A percentile compares a stretch with the other conserved stretches of the same genome.
Evolutionary conservation across 2,113 vertebrate genomes (phyloP).

Genomic region (Leucosticte australis): DNA sequence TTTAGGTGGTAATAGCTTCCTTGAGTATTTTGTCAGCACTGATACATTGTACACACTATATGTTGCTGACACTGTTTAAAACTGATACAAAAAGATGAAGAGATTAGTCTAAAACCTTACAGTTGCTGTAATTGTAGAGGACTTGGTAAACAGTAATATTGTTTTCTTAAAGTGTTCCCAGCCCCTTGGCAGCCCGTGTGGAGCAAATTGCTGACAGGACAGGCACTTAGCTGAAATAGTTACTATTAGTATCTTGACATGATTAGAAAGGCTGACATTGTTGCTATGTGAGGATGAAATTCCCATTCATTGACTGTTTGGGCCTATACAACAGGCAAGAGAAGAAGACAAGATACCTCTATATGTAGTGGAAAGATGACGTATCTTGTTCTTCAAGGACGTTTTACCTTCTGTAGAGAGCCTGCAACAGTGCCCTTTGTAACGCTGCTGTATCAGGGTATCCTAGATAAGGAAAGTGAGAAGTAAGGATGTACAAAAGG

Average conservation of each 20-base stretch:
- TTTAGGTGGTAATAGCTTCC: neutral
- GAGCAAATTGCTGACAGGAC: neutral
- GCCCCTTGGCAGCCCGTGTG: neutral
- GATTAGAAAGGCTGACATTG: neutral
- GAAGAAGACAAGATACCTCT: neutral
- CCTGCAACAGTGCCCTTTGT: neutral
- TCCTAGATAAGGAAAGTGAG: slow-evolving; percentile 7
- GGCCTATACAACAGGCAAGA: neutral
- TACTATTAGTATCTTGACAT: slow-evolving; percentile 6
- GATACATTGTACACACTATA: neutral
- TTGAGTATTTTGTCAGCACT: neutral
- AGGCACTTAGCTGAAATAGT: neutral
- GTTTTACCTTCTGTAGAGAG: neutral
- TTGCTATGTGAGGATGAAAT: neutral
- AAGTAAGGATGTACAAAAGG: neutral
- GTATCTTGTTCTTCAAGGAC: slow-evolving; percentile 9
- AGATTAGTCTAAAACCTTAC: neutral
- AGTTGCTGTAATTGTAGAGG: neutral
- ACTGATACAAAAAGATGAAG: neutral
- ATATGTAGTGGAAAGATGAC: neutral
- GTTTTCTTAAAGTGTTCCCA: neutral
- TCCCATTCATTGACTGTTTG: neutral
- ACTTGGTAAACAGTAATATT: neutral
- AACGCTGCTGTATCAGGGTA: neutral
- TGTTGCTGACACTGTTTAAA: neutral